These are phyloP conservation scores for Remorina albescens DNA, from an alignment of 2,797 vertebrate genomes.

Conservation along the genomic window DNA sequence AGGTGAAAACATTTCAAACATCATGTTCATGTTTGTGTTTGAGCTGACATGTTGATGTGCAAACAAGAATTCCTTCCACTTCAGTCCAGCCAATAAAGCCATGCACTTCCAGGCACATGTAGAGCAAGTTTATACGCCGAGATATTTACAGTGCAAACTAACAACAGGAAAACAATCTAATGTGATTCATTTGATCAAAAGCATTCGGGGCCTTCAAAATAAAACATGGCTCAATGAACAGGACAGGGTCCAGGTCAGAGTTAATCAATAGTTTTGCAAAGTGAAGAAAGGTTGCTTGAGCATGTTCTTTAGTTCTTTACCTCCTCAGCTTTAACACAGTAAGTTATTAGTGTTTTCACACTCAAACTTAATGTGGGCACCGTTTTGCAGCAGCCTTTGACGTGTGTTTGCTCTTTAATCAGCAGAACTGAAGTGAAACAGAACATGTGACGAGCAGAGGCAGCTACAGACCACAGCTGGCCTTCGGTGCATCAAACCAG, in stretches of 20 bases:
- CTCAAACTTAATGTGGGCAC: neutral
- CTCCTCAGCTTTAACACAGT: neutral
- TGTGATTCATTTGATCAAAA: neutral
- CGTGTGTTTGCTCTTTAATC: constrained; percentile 12
- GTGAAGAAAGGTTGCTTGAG: constrained; percentile 18
- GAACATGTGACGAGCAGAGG: too few relatives aligned
- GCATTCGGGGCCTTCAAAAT: constrained; percentile 16
- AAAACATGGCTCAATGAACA: constrained; percentile 15
- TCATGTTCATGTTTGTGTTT: neutral
- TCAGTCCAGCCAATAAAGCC: constrained; percentile 28
- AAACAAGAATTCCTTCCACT: constrained; percentile 10
- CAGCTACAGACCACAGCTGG: neutral
- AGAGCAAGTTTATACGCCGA: constrained; percentile 26
- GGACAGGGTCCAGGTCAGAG: constrained; percentile 6
- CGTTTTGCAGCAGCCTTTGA: constrained; percentile 17
- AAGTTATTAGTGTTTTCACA: neutral
- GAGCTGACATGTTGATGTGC: neutral
- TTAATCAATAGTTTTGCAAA: constrained; percentile 14
- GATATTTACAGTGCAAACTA: constrained; percentile 69
- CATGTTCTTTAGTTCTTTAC: neutral
- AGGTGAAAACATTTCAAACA: neutral
- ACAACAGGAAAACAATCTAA: neutral
- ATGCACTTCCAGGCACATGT: constrained; percentile 40
- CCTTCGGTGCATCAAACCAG: neutral
- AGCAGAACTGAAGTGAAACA: constrained; percentile 23